Evolutionary conservation across 2,888 invertebrate species (phyloP), one percentile per base, ranked within the genome.

Genomic region (Eustalomyia histrio): DNA sequence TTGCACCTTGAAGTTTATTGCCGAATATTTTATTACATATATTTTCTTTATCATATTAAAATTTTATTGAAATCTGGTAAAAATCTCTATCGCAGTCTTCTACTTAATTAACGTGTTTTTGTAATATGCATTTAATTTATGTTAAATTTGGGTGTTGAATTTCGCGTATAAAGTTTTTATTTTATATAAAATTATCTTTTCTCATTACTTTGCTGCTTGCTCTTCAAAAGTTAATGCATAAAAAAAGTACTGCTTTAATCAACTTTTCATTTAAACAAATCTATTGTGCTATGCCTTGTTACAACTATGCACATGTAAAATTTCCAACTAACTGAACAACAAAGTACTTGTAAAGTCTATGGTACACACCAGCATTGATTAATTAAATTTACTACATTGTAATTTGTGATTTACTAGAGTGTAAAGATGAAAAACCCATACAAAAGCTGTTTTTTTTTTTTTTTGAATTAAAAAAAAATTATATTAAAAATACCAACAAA

Each of bases 361-460:
- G n/a, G n/a, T 47, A 47, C 43, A 47, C 60, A 16, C 2, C 17
- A 63, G 43, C 29, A 68, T 52, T 57, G 67, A 63, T 74, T 67
- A 79, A 79, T 79, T 79, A 73, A 79, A 74, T 74, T 68, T 73
- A 61, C 73, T 14, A 74, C 68, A 68, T 79, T 69, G 64, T 74
- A 74, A 79, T 79, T 79, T 79, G 63, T 67, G 55, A 67, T 67
- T 67, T 67, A 67, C 53, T 67, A 33, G 65, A 67, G 65, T 67
- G 65, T 67, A 67, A 67, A 67, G 55, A 67, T 67, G 65, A 65
- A 65, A 65, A 65, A 65, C 52, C 7, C 29, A 39, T 39, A 12
- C 39, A 39, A 39, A 39, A 39, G 39, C 10, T 12, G 14, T 1
- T 39, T 39, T 39, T 39, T 8, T 12, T 2, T 1, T 39, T 39